These are phyloP conservation scores for Ochropleura plecta DNA, from an alignment of 2,888 invertebrate species.

Conservation along the genomic window DNA sequence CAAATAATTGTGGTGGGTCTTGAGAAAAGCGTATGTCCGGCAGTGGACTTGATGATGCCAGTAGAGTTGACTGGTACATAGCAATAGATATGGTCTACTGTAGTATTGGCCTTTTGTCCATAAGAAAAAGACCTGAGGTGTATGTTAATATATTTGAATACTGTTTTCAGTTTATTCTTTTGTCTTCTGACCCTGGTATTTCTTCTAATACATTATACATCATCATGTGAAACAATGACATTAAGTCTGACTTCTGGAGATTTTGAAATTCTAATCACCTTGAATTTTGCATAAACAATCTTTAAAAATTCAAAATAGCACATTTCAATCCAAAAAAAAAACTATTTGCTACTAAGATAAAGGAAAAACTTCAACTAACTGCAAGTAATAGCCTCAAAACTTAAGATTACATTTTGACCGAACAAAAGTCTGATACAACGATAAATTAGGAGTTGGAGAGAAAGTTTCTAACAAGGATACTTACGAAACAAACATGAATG, in stretches of 20 bases:
- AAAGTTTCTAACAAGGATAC: slow-evolving; percentile 53
- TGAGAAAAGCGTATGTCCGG: not conserved
- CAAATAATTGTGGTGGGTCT: not conserved
- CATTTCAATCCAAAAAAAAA: not conserved
- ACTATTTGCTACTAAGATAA: not conserved
- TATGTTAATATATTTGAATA: too few relatives aligned
- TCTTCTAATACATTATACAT: slow-evolving; percentile 27
- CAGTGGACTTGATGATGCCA: not conserved
- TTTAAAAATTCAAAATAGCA: not conserved
- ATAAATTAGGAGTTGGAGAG: slow-evolving; percentile 53
- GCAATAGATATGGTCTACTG: not conserved
- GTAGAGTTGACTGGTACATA: not conserved
- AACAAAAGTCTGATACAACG: slow-evolving; percentile 38
- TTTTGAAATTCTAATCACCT: slow-evolving; percentile 15
- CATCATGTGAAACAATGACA: not conserved
- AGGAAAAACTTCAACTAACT: slow-evolving; percentile 6
- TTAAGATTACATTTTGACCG: slow-evolving; percentile 42
- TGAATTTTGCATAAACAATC: not conserved
- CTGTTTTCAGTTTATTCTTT: not conserved
- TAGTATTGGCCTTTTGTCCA: too few relatives aligned
- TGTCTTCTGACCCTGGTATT: slow-evolving; percentile 12
- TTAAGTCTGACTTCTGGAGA: not conserved
- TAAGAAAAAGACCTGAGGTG: not conserved
- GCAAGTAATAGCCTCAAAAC: slow-evolving; percentile 18
- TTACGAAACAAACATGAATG: slow-evolving; percentile 60